Base-by-base conservation (phyloP, 2,113 vertebrate species). In the Sorex araneus region DNA sequence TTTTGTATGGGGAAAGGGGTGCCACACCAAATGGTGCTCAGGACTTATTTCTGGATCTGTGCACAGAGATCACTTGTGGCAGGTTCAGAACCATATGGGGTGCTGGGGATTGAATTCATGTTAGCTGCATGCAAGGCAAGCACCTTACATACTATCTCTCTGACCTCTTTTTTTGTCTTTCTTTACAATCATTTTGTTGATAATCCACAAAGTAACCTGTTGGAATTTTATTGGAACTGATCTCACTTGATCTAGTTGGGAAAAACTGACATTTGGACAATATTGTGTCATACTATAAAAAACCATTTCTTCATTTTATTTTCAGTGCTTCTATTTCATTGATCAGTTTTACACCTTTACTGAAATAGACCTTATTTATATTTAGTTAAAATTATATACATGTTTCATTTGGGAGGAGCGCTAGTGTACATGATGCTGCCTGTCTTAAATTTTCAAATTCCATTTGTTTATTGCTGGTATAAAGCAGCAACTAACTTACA, bases 271-370 rank as follows among this genome's bases (percentile, higher is more conserved):
- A 75, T 70, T 25, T 79, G 34, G 45, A 78, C 32, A 54, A 79
- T 88, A 57, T 57, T 83, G 63, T 69, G 6, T 79, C 32, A 70
- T 57, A 40, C 45, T 57, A n/a, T 16, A 6, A 67, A 43, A 50
- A 67, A 3, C 36, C 47, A 23, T 54, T 16, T 54, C 18, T 54
- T 15, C 54, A 54, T 11, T 54, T 32, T 60, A 47, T 87, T 34
- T 66, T 47, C 47, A 77, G 63, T 78, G 67, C 63, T 69, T 78
- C 77, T 25, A 69, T 54, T 87, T 36, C 74, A 87, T 77, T 87
- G 6, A 69, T 67, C 43, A 88, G 47, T 36, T 66, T 77, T 76
- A 69, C 32, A 66, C 6, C 45, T 47, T 66, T 77, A 30, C 32
- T 77, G 40, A 50, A 28, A 75, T 76, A 76, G 9, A 77, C 67